These are phyloP conservation scores for Myripristis murdjan DNA, from an alignment of 2,797 vertebrate species.

Conservation along the genomic window DNA sequence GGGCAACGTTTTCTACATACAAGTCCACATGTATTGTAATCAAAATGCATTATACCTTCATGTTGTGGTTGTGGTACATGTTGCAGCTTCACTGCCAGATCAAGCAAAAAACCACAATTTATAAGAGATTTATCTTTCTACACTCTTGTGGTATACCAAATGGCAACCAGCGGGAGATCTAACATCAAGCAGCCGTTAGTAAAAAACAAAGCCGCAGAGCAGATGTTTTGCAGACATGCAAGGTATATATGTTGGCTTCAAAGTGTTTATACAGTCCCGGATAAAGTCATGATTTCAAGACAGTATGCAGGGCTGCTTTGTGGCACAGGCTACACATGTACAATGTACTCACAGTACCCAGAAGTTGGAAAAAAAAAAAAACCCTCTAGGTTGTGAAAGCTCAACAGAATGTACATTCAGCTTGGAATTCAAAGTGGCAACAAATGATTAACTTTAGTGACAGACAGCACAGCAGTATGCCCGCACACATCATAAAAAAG, in stretches of 20 bases:
- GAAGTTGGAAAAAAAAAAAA: too few species aligned
- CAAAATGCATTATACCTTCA: slow-evolving; percentile 41
- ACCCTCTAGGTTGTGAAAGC: too few species aligned
- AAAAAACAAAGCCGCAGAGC: slow-evolving; percentile 59
- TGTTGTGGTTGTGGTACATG: slow-evolving; percentile 65
- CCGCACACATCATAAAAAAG: too few species aligned
- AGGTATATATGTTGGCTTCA: slow-evolving; percentile 55
- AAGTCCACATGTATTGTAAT: slow-evolving; percentile 51
- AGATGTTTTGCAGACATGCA: slow-evolving; percentile 66
- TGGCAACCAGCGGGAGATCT: slow-evolving; percentile 60
- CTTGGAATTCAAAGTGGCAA: too few species aligned
- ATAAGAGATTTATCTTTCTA: slow-evolving; percentile 70
- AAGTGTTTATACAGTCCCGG: slow-evolving; percentile 57
- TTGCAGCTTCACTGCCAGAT: slow-evolving; percentile 56
- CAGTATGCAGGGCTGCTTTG: too few species aligned
- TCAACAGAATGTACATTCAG: too few species aligned
- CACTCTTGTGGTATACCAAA: slow-evolving; percentile 70
- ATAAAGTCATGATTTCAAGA: slow-evolving; percentile 41
- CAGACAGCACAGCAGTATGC: too few species aligned
- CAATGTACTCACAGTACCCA: too few species aligned
- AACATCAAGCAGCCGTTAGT: slow-evolving; percentile 67
- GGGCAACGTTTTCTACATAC: slow-evolving; percentile 19
- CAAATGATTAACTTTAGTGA: too few species aligned
- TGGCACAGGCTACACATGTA: too few species aligned
- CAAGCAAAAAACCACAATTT: slow-evolving; percentile 57